phyloP scores from a whole-genome alignment of 2,113 vertebrate species.

The Madoqua kirkii region DNA sequence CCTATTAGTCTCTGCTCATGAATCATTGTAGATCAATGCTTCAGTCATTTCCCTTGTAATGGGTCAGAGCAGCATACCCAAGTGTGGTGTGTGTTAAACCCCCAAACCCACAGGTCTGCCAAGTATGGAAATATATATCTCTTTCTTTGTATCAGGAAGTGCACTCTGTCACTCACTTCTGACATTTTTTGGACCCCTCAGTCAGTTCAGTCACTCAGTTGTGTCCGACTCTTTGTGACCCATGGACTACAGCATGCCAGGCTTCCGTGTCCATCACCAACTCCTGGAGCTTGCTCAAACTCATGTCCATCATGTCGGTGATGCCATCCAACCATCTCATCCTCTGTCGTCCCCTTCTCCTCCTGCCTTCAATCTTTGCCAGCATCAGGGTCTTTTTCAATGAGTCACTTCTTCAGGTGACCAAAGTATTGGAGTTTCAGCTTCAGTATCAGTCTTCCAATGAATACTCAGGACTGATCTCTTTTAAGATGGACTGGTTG shows the following conservation, averaged over 20 bases:
- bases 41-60: neutral
- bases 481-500: neutral
- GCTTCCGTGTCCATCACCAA: neutral
- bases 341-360: neutral
- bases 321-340: neutral
- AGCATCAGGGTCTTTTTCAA: neutral
- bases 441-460: neutral
- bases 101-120: neutral
- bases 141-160: neutral
- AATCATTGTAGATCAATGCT: neutral
- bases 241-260: neutral
- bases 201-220: neutral
- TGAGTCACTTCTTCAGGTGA: neutral
- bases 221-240: neutral
- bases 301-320: accelerated
- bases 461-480: neutral
- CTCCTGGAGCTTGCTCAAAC: neutral
- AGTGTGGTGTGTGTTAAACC: neutral
- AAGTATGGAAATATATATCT: neutral
- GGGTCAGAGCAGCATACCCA: neutral
- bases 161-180: neutral
- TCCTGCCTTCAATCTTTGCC: neutral
- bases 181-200: neutral
- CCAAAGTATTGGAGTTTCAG: neutral
- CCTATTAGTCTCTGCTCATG: neutral